Evolutionary conservation across 2,113 vertebrate genomes (phyloP).

Genomic region (Pluvianellus socialis): DNA sequence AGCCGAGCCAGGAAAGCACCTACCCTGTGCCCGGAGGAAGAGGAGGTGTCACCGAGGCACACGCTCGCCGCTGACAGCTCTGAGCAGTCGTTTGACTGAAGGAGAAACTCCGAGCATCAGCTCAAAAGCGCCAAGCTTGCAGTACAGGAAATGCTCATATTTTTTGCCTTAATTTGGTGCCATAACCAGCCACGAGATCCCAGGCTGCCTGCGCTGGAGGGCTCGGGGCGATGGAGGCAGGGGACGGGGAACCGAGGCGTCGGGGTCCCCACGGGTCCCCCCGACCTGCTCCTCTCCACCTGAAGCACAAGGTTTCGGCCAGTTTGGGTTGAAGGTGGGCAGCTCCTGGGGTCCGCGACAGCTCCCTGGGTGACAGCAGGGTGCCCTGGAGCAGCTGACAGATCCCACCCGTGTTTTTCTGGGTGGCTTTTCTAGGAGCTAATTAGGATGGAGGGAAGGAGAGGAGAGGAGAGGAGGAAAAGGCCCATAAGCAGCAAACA

Average conservation of each 20-base stretch:
- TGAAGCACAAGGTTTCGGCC: background rate
- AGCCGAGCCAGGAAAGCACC: constrained; percentile 13
- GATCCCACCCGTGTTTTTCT: accelerated
- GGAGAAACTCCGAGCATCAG: background rate
- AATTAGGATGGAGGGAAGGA: background rate
- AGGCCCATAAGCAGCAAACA: background rate
- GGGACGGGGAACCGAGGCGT: accelerated
- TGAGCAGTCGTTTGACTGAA: accelerated
- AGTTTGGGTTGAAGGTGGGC: background rate
- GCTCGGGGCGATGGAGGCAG: background rate
- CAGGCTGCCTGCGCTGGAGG: background rate
- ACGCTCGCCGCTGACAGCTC: accelerated
- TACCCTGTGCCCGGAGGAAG: background rate
- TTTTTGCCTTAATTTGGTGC: background rate
- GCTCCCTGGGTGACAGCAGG: background rate
- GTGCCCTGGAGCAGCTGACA: background rate
- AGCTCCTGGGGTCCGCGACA: background rate
- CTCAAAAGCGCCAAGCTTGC: accelerated
- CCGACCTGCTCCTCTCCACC: background rate
- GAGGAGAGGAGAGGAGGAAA: background rate
- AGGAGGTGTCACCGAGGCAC: background rate
- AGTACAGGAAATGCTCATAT: background rate
- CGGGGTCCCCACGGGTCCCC: accelerated
- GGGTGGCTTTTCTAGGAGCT: background rate
- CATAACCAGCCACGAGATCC: accelerated